Conservation (phyloP, 1,140 invertebrate genomes). For the Dendrolimus punctatus region DNA sequence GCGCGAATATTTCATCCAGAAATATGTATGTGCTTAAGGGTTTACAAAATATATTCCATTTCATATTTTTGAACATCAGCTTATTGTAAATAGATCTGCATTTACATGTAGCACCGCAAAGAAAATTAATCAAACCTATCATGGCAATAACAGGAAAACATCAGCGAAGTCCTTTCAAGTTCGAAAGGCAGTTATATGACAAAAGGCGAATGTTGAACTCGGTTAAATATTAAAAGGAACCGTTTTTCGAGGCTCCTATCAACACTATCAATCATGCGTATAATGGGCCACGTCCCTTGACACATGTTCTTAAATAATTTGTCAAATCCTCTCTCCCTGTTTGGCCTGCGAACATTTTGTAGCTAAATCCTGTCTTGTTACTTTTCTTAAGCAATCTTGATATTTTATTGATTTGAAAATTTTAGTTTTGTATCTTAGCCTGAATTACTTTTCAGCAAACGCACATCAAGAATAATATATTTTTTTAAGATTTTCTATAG, state of each 20-base stretch:
- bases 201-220: constrained; percentile 19
- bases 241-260: constrained; percentile 41
- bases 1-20: constrained; percentile 13
- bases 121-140: no score
- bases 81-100: no score
- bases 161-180: neutral
- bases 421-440: no score
- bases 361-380: constrained; percentile 36
- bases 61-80: neutral
- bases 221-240: constrained; percentile 40
- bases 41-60: neutral
- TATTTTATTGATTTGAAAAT: constrained; percentile 13
- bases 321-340: constrained; percentile 48
- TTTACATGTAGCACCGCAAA: no score
- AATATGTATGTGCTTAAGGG: neutral
- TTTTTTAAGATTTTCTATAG: no score
- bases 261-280: constrained; percentile 59
- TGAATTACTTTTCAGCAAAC: no score
- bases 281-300: constrained; percentile 54
- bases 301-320: constrained; percentile 70
- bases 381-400: constrained; percentile 30
- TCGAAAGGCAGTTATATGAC: constrained; percentile 14
- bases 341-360: constrained; percentile 34
- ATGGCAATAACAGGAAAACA: no score
- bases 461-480: no score